Evolutionary conservation across 2,888 invertebrate species (phyloP).

Genomic region (Acrobasis repandana): DNA sequence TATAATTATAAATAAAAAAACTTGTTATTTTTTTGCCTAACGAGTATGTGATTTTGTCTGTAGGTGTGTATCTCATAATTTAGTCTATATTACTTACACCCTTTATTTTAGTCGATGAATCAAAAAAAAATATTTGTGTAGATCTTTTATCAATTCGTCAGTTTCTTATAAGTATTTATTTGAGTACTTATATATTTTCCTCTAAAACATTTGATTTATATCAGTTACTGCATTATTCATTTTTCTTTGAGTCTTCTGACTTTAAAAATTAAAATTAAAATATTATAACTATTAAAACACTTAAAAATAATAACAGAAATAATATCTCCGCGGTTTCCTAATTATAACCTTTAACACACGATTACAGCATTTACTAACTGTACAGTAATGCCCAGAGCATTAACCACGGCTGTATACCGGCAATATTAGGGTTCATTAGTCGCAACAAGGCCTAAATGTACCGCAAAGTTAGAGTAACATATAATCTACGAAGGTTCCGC

Average conservation of each 20-base stretch:
- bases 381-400: conserved; percentile 18
- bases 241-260: neutral
- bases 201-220: too few relatives aligned
- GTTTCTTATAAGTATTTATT: too few relatives aligned
- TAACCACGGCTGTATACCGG: conserved; percentile 18
- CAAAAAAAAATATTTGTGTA: too few relatives aligned
- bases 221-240: too few relatives aligned
- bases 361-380: conserved; percentile 14
- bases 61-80: too few relatives aligned
- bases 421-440: conserved; percentile 20
- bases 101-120: too few relatives aligned
- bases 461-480: neutral
- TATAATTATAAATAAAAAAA: too few relatives aligned
- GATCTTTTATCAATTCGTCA: too few relatives aligned
- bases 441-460: conserved; percentile 19
- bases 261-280: neutral
- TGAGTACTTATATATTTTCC: too few relatives aligned
- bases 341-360: conserved; percentile 16
- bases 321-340: conserved; percentile 12
- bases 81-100: too few relatives aligned
- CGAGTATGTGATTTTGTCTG: too few relatives aligned
- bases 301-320: conserved; percentile 14
- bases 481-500: neutral
- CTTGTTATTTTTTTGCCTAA: too few relatives aligned
- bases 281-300: neutral